These are phyloP conservation scores for Xylota sylvarum DNA, from an alignment of 2,888 invertebrate genomes.

Conservation along the genomic window DNA sequence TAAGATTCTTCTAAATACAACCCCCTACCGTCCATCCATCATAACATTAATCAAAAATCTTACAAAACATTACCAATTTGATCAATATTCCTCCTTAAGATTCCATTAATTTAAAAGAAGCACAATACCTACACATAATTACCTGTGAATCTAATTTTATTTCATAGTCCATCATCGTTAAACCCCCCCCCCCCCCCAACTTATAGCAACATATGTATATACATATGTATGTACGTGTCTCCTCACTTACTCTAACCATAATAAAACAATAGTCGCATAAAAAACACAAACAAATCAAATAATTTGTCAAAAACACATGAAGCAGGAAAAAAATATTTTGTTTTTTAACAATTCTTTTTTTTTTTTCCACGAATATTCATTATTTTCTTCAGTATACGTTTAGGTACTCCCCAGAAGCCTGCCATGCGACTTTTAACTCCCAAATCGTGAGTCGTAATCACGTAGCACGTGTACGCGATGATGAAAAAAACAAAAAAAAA, in stretches of 20 bases:
- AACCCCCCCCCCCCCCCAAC: not conserved
- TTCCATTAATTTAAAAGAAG: not conserved
- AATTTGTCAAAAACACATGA: constrained; percentile 5
- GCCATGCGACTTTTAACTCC: constrained; percentile 13
- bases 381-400: not conserved
- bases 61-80: constrained; percentile 7
- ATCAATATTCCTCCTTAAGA: not conserved
- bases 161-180: not conserved
- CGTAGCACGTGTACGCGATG: constrained; percentile 26
- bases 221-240: too few species aligned
- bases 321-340: constrained; percentile 3
- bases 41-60: not conserved
- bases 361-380: constrained; percentile 8
- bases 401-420: constrained; percentile 3
- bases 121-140: not conserved
- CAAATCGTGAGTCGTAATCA: constrained; percentile 32
- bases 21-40: not conserved
- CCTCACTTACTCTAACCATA: not conserved
- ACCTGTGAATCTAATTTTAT: not conserved
- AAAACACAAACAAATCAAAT: not conserved
- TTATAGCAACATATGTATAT: not conserved
- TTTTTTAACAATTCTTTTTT: not conserved
- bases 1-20: not conserved
- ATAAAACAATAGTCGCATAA: not conserved
- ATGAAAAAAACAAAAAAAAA: not conserved